These are phyloP conservation scores for Watersipora subatra DNA, from an alignment of 1,140 invertebrate genomes.

Conservation along the genomic window DNA sequence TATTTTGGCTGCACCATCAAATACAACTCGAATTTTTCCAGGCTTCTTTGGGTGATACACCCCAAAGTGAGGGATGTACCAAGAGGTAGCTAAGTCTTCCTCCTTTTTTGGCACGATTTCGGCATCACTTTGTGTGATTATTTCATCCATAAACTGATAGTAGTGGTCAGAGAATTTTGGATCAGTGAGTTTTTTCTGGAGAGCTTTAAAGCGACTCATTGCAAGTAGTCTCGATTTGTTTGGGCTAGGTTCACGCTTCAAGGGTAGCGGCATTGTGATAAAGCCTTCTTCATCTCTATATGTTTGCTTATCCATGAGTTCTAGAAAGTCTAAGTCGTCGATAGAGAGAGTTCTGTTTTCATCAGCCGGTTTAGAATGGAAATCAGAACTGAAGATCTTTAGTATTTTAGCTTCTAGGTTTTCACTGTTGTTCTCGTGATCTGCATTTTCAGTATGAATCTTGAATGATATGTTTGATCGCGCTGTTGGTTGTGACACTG, in stretches of 20 bases:
- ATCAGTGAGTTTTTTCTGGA: neutral
- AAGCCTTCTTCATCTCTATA: neutral
- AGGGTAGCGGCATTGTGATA: neutral
- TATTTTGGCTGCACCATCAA: neutral
- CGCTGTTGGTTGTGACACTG: neutral
- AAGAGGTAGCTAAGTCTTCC: neutral
- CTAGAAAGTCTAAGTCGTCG: neutral
- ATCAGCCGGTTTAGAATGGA: neutral
- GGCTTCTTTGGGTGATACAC: neutral
- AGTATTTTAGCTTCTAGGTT: neutral
- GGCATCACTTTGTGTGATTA: neutral
- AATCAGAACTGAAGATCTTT: neutral
- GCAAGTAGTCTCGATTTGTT: neutral
- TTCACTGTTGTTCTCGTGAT: neutral
- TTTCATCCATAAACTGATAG: neutral
- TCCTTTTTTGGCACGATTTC: neutral
- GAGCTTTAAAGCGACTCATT: neutral
- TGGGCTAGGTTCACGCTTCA: neutral
- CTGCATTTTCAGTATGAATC: neutral
- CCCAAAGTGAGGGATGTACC: conserved; percentile 1
- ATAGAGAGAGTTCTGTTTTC: neutral
- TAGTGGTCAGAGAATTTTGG: neutral
- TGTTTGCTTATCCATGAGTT: neutral
- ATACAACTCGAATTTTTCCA: conserved; percentile 1
- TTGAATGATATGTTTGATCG: neutral